Conservation (phyloP, 2,888 invertebrate species). For the Torymus aiolomorphi region DNA sequence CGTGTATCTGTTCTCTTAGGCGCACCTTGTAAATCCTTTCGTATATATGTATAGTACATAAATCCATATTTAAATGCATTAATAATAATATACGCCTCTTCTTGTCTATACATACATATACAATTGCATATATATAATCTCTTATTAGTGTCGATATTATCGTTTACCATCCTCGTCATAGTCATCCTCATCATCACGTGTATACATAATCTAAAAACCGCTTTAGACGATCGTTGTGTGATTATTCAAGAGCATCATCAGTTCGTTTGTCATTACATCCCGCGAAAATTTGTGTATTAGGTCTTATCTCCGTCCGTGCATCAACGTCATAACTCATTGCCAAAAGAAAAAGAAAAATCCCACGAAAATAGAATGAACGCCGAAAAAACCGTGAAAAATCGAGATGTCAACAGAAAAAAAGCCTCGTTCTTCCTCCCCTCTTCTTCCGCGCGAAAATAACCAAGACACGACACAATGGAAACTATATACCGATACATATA, state of each 20-base stretch:
- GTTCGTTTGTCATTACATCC: slow-evolving; percentile 21
- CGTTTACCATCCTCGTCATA: background rate
- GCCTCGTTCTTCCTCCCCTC: background rate
- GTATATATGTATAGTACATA: slow-evolving; percentile 52
- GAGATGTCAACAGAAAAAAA: background rate
- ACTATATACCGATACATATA: too few relatives aligned
- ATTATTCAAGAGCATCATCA: slow-evolving; percentile 44
- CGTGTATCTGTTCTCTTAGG: slow-evolving; percentile 37
- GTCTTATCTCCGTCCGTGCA: too few relatives aligned
- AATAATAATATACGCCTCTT: slow-evolving; percentile 43
- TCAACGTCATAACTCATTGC: too few relatives aligned
- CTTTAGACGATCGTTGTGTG: slow-evolving; percentile 49
- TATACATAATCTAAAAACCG: slow-evolving; percentile 45
- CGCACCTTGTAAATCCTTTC: slow-evolving; percentile 53
- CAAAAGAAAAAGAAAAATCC: too few relatives aligned
- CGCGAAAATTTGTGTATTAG: background rate
- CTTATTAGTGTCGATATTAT: slow-evolving; percentile 52
- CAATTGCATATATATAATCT: slow-evolving; percentile 45
- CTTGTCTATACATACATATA: slow-evolving; percentile 51
- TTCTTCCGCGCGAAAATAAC: background rate
- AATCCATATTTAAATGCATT: slow-evolving; percentile 56
- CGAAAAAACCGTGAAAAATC: slow-evolving; percentile 14
- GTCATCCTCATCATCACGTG: slow-evolving; percentile 46
- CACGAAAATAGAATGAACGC: too few relatives aligned
- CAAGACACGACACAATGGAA: slow-evolving; percentile 6